Conservation (phyloP, 2,797 vertebrate species). For the Streptopelia turtur region DNA sequence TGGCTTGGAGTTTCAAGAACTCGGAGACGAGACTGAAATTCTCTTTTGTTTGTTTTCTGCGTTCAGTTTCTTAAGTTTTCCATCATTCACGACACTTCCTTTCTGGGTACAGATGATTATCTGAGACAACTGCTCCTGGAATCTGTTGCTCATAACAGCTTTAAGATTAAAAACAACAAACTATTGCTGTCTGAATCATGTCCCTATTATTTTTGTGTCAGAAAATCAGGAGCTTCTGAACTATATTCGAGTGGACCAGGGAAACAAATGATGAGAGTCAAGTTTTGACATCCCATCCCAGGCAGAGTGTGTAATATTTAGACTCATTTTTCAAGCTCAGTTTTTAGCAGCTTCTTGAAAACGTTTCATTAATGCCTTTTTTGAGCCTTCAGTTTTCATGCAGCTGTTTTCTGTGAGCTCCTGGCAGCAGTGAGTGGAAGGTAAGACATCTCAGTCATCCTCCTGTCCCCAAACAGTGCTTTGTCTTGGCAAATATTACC, state of each 20-base stretch:
- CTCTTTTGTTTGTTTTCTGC: constrained; percentile 23
- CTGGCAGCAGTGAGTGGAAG: background rate
- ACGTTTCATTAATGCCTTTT: background rate
- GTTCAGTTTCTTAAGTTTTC: constrained; percentile 17
- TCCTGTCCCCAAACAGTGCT: background rate
- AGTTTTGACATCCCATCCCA: background rate
- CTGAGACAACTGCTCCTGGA: background rate
- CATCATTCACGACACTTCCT: constrained; percentile 10
- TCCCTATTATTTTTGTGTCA: background rate
- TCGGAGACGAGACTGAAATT: background rate
- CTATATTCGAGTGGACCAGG: background rate
- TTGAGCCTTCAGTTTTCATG: background rate
- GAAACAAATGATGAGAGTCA: background rate
- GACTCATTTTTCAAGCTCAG: background rate
- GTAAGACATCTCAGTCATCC: background rate
- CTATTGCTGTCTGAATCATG: background rate
- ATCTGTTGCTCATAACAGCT: constrained; percentile 32
- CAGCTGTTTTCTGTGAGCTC: background rate
- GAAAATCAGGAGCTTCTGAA: background rate
- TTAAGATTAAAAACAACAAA: constrained; percentile 7
- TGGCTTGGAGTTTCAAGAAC: background rate
- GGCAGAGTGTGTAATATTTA: background rate
- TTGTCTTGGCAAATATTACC: background rate
- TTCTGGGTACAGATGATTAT: constrained; percentile 29
- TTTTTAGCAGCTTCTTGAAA: background rate